Conservation (phyloP, 2,113 vertebrate genomes). For the Willisornis vidua region DNA sequence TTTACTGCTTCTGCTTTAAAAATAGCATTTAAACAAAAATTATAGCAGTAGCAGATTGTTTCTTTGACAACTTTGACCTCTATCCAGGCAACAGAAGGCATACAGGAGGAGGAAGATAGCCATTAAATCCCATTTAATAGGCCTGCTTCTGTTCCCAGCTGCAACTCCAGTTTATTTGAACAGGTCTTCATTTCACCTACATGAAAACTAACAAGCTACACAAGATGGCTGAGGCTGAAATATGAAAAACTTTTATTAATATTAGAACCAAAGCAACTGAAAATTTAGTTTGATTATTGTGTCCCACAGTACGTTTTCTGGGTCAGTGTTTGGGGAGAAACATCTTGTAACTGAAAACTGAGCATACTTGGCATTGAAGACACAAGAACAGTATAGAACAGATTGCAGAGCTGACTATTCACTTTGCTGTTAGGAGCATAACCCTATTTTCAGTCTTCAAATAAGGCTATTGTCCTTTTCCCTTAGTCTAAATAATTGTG, state of each 20-base stretch:
- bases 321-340: background rate
- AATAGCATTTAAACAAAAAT: constrained; percentile 14
- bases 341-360: background rate
- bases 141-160: background rate
- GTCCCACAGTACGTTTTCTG: background rate
- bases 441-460: background rate
- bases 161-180: background rate
- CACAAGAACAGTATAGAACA: background rate
- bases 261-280: background rate
- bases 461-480: background rate
- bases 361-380: background rate
- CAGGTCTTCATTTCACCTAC: background rate
- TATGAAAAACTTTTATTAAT: background rate
- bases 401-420: background rate
- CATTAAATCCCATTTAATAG: background rate
- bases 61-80: background rate
- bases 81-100: background rate
- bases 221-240: background rate
- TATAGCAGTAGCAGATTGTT: background rate
- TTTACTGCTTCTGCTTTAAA: constrained; percentile 4
- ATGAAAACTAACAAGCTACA: background rate
- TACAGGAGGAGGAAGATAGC: background rate
- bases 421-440: background rate
- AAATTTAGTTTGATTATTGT: background rate
- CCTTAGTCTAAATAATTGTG: background rate